Evolutionary conservation across 2,797 vertebrate genomes (phyloP).

Genomic region (Melanotaenia nigrans): DNA sequence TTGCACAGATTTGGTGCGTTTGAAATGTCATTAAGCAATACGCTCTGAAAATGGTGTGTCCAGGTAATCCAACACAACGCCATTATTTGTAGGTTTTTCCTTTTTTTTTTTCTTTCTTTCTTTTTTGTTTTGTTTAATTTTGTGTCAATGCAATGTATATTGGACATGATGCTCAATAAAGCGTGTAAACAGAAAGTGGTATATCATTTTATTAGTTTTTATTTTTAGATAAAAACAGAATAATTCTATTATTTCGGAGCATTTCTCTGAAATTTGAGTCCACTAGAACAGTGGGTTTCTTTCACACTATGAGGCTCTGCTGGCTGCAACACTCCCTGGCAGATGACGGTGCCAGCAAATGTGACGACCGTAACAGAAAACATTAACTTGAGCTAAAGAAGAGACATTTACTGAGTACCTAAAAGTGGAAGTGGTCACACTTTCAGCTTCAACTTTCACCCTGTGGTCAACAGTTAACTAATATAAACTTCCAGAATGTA

Average conservation of each 20-base stretch:
- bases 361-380: slow-evolving; percentile 9
- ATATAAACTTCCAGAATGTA: too few species aligned
- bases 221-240: slow-evolving; percentile 59
- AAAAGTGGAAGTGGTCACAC: slow-evolving; percentile 34
- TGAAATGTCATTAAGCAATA: slow-evolving; percentile 84
- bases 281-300: too few species aligned
- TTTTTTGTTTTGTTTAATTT: slow-evolving; percentile 52
- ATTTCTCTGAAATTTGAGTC: slow-evolving; percentile 60
- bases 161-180: slow-evolving; percentile 84
- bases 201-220: slow-evolving; percentile 41
- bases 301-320: background rate
- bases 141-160: slow-evolving; percentile 83
- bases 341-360: slow-evolving; percentile 12
- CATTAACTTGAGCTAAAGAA: slow-evolving; percentile 60
- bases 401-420: background rate
- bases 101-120: background rate
- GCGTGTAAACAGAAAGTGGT: slow-evolving; percentile 74
- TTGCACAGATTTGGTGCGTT: slow-evolving; percentile 79
- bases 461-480: too few species aligned
- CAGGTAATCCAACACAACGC: slow-evolving; percentile 74
- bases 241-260: slow-evolving; percentile 55
- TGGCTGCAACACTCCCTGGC: slow-evolving; percentile 29
- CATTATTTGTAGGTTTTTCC: slow-evolving; percentile 46
- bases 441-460: too few species aligned
- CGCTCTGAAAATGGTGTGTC: slow-evolving; percentile 76